These are phyloP conservation scores for Zoanthus sansibaricus DNA, from an alignment of 92 coral and sea anemone genomes.

Conservation along the genomic window DNA sequence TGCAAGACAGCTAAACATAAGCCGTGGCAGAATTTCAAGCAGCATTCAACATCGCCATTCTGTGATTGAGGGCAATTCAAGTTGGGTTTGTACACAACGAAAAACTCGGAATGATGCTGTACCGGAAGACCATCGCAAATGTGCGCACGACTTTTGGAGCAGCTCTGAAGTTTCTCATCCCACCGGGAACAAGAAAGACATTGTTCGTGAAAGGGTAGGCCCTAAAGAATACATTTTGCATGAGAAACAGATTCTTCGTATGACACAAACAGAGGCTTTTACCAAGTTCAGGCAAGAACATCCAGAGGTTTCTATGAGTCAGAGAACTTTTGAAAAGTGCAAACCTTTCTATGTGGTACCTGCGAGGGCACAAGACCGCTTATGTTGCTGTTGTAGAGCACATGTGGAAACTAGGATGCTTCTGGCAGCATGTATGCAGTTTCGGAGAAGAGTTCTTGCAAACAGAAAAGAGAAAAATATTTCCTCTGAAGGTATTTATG, in stretches of 20 bases:
- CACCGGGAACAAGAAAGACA: constrained; percentile 12
- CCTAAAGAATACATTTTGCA: background rate
- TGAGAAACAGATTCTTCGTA: constrained; percentile 4
- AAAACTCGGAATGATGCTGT: background rate
- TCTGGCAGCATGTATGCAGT: background rate
- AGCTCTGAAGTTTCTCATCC: background rate
- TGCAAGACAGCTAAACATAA: background rate
- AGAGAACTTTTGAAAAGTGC: background rate
- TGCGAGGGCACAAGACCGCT: background rate
- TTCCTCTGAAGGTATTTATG: no score
- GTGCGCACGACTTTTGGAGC: constrained; percentile 36
- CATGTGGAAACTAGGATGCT: background rate
- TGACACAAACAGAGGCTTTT: constrained; percentile 18
- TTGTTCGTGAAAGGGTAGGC: background rate
- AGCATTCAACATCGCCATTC: background rate
- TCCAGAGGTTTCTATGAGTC: background rate
- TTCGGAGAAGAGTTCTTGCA: background rate
- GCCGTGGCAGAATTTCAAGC: background rate
- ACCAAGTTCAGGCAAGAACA: background rate
- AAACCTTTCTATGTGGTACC: constrained; percentile 11
- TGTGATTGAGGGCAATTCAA: background rate
- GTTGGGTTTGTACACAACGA: background rate
- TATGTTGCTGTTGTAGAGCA: background rate
- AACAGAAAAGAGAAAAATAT: background rate
- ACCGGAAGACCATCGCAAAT: no score